Percentiles rank a stretch among this genome's conserved stretches.
Evolutionary conservation across 2,113 vertebrate genomes (phyloP).

Genomic region (Orcinus orca): DNA sequence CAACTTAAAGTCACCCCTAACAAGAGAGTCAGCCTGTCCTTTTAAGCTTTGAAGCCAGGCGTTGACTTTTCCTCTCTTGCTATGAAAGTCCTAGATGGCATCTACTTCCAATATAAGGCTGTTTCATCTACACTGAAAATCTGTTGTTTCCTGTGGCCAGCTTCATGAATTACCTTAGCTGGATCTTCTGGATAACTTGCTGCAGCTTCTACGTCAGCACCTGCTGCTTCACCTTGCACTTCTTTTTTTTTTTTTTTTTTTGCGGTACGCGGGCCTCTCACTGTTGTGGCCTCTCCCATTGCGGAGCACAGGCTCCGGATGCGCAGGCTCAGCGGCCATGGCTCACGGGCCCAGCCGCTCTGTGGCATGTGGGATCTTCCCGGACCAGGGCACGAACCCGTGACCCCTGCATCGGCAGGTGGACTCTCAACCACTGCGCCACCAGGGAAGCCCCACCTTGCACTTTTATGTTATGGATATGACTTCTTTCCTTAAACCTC

Average conservation of each 20-base stretch:
- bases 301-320: no score
- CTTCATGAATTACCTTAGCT: not conserved
- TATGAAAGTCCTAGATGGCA: not conserved
- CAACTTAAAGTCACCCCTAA: not conserved
- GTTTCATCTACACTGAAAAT: not conserved
- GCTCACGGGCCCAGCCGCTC: no score
- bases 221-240: not conserved
- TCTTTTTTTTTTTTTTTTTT: no score
- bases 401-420: no score
- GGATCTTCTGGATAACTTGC: not conserved
- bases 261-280: no score
- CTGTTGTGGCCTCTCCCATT: no score
- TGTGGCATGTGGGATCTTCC: no score
- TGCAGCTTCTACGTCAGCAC: accelerated
- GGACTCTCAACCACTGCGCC: no score
- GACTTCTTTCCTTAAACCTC: not conserved
- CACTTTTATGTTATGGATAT: no score
- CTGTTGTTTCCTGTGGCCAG: not conserved
- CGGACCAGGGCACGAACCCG: accelerated
- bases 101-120: not conserved
- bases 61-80: accelerated
- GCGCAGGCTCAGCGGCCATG: no score
- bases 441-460: no score
- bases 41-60: not conserved
- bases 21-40: not conserved